Percentiles rank a stretch among this genome's conserved stretches.
These are phyloP conservation scores for Spatulosminthurus flaviceps DNA, from an alignment of 2,888 invertebrate genomes.

Conservation along the genomic window DNA sequence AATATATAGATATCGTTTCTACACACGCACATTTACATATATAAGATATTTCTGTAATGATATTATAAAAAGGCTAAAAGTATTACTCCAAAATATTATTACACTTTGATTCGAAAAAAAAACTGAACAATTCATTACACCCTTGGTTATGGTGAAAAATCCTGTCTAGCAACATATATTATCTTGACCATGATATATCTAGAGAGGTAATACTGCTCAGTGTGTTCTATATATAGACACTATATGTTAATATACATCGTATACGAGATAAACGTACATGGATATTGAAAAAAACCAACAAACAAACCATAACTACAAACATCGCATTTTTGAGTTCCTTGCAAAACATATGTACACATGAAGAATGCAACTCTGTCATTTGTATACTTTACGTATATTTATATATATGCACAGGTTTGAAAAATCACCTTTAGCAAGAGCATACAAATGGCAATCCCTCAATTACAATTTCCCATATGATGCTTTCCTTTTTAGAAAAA, in stretches of 20 bases:
- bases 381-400: no score
- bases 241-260: not conserved
- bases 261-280: not conserved
- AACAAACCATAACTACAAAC: not conserved
- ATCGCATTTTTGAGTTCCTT: no score
- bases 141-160: not conserved
- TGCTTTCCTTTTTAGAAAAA: not conserved
- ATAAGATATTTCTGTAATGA: no score
- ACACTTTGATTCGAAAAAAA: not conserved
- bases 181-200: conserved; percentile 4
- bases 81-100: no score
- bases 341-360: no score
- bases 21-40: no score
- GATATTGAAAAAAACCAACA: not conserved
- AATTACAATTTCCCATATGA: no score
- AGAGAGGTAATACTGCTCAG: conserved; percentile 8
- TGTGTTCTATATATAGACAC: not conserved
- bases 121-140: not conserved
- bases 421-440: not conserved
- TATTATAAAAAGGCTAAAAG: no score
- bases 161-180: not conserved
- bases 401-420: no score
- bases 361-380: no score
- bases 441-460: not conserved
- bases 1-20: no score